Base-by-base conservation (phyloP, 92 coral and sea anemone species). In the Blastomussa wellsi region DNA sequence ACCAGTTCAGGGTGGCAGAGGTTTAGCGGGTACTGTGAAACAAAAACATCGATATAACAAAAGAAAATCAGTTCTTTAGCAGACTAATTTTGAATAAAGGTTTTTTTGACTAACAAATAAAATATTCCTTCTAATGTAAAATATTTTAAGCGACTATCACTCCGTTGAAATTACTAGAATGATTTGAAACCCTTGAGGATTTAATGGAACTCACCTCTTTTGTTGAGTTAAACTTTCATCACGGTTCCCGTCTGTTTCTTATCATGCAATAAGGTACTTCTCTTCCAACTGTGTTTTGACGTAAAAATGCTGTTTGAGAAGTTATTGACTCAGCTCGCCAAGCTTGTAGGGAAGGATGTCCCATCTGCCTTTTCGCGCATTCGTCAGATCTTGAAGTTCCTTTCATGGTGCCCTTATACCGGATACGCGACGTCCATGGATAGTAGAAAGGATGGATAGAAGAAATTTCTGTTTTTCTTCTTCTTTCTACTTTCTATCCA, bases 1-100 rank as follows among this genome's bases (percentile, higher is more conserved):
- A 83, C 81, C 87, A 36, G 87, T 48, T 74, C 62, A 28, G 86
- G 57, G 62, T 74, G 72, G 41, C 74, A 35, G 35, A 8, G 57
- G 9, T 69, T 47, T 15, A 13, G 81, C 80, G 16, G 87, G 87
- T 83, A 22, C 87, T 60, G 39, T 47, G 64, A 2, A 62, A 74
- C 62, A 38, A 72, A 74, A 83, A 36, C 15, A 74, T 38, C 29
- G 60, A 74, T 20, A 47, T 35, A 38, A 22, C 57, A 48, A 32
- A 29, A 31, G 15, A 76, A 31, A 51, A 10, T 51, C 26, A 29
- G 53, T 4, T 20, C 38, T 52, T 62, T 28, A 17, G 5, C n/a
- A n/a, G 24, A 6, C 20, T 20, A 42, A 4, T 65, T n/a, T 2
- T 38, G 28, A 7, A 42, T 19, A 79, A 79, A 42, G 59, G 24